Conservation (phyloP, 1,140 invertebrate genomes). For the Yoshiicerus persimilis region DNA sequence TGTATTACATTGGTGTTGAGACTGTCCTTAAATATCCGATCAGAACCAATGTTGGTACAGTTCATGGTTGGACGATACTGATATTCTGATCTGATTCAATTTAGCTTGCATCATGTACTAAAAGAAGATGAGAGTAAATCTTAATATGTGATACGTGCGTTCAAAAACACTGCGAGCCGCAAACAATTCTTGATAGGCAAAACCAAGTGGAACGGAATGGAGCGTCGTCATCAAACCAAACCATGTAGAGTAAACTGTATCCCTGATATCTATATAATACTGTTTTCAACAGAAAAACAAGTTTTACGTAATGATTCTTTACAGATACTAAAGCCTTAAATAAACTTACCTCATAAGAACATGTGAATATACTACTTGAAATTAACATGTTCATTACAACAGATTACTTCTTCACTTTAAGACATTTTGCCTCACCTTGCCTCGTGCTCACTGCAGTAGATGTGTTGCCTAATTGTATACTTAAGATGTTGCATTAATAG, state of each 20-base stretch:
- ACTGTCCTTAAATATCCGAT: not conserved
- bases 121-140: conserved; percentile 20
- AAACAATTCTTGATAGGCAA: conserved; percentile 3
- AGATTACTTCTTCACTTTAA: not conserved
- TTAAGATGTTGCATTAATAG: not conserved
- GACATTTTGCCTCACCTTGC: not conserved
- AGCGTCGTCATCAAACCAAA: not conserved
- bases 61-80: not conserved
- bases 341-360: not conserved
- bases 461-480: not conserved
- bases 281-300: not conserved
- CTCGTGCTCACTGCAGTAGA: not conserved
- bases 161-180: conserved; percentile 25
- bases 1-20: not conserved
- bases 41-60: not conserved
- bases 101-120: not conserved
- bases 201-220: conserved; percentile 24
- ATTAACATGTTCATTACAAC: not conserved
- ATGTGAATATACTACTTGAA: not conserved
- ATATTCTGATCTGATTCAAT: not conserved
- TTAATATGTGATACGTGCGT: conserved; percentile 39
- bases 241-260: not conserved
- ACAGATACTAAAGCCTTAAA: not conserved
- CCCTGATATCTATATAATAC: not conserved
- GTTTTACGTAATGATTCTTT: not conserved